Conservation (phyloP, 1,140 invertebrate genomes). For the Halyomorpha halys region DNA sequence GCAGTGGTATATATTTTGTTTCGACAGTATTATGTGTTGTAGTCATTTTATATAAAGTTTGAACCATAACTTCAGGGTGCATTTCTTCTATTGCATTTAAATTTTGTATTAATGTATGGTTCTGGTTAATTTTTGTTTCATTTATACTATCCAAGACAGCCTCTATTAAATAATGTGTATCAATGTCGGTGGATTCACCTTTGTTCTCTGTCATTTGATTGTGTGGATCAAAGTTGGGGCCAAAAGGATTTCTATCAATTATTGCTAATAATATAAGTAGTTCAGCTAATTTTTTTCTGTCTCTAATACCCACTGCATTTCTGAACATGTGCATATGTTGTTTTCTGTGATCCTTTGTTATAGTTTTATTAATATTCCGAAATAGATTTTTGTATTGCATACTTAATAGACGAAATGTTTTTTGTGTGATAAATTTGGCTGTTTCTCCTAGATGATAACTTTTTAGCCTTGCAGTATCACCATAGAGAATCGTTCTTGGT, state of each 20-base stretch:
- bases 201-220: too few species aligned
- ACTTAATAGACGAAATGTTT: too few species aligned
- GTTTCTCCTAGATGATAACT: too few species aligned
- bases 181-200: not conserved
- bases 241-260: not conserved
- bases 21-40: not conserved
- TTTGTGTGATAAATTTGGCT: too few species aligned
- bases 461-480: too few species aligned
- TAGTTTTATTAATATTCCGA: not conserved
- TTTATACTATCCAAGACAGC: not conserved
- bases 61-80: not conserved
- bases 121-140: not conserved
- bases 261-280: not conserved
- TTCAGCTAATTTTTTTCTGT: not conserved
- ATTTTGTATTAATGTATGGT: not conserved
- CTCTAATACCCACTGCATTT: not conserved
- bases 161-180: not conserved
- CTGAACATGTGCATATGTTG: not conserved
- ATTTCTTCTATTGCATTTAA: not conserved
- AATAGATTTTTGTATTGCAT: not conserved
- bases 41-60: not conserved
- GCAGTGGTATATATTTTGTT: not conserved
- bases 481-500: too few species aligned
- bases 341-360: not conserved
- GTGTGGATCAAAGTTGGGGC: too few species aligned